These are phyloP conservation scores for Rugalucina vietnamica DNA, from an alignment of 2,888 invertebrate genomes.

Conservation along the genomic window DNA sequence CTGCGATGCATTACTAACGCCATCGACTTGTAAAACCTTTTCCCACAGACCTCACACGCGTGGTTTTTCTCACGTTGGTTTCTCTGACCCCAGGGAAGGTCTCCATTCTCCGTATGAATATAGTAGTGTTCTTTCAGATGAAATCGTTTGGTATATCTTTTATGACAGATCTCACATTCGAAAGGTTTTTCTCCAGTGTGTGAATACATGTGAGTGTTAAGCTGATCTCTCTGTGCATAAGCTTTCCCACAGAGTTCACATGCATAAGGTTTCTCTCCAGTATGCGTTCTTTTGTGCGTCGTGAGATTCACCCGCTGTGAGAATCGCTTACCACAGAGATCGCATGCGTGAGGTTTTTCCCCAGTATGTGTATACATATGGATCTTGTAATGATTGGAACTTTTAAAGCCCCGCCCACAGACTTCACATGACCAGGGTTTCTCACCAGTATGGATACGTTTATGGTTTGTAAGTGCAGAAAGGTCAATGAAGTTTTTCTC, in stretches of 20 bases:
- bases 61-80: not conserved
- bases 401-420: not conserved
- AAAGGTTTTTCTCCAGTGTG: not conserved
- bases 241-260: not conserved
- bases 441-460: not conserved
- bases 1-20: not conserved
- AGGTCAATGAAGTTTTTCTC: not conserved
- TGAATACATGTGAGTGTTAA: not conserved
- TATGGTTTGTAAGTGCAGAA: not conserved
- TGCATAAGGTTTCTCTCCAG: not conserved
- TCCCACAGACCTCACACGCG: not conserved
- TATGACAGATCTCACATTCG: not conserved
- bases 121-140: not conserved
- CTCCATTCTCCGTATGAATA: not conserved
- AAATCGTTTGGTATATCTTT: not conserved
- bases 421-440: not conserved
- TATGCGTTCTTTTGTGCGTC: not conserved
- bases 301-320: not conserved
- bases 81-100: not conserved
- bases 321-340: not conserved
- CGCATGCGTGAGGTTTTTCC: not conserved
- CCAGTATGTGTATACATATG: not conserved
- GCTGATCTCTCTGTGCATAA: not conserved
- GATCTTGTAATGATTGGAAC: not conserved
- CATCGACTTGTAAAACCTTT: not conserved